Base-by-base conservation (phyloP, 2,797 vertebrate species). In the Argya squamiceps region DNA sequence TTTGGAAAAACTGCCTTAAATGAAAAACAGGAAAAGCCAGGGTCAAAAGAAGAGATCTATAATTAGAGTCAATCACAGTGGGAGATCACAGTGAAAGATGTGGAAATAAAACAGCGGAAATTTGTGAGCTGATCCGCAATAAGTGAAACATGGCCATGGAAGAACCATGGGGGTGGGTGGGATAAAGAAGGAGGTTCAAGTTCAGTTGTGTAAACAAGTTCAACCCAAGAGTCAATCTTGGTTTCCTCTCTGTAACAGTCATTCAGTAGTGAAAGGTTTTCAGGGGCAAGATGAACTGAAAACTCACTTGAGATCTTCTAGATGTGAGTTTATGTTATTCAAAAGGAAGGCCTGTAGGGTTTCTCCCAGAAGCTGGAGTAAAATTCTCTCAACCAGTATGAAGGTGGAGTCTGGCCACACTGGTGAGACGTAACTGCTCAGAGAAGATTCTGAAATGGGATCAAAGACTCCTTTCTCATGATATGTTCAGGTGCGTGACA, bases 11-110 rank as follows among this genome's bases (percentile, higher is more conserved):
- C 23, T 56, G 49, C 63, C 79, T 89, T n/a, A 65, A 91, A 91
- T 16, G 2, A 13, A 68, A 58, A 92, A 13, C 21, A 55, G 30
- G 50, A 74, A 50, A 90, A 75, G 21, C 64, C 37, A 64, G 49
- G 58, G 76, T 94, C 52, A 81, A 94, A 92, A 74, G 84, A 74
- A 74, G 43, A 60, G 24, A 32, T 36, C 30, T 75, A 78, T 68
- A 80, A 96, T 83, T 94, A 92, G 62, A 75, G 34, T 80, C 78
- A 85, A 71, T 60, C 75, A 64, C 84, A 67, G 67, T n/a, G 43
- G 41, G 78, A 84, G 26, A 43, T 74, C 1, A 0, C 53, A 84
- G 80, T 87, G 43, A 47, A n/a, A 91, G 50, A 88, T 53, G n/a
- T 58, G 37, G 90, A 95, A 92, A 81, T 81, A 71, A 92, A 95